These are phyloP conservation scores for Pteronotus mesoamericanus DNA, from an alignment of 2,797 vertebrate genomes.

Conservation along the genomic window DNA sequence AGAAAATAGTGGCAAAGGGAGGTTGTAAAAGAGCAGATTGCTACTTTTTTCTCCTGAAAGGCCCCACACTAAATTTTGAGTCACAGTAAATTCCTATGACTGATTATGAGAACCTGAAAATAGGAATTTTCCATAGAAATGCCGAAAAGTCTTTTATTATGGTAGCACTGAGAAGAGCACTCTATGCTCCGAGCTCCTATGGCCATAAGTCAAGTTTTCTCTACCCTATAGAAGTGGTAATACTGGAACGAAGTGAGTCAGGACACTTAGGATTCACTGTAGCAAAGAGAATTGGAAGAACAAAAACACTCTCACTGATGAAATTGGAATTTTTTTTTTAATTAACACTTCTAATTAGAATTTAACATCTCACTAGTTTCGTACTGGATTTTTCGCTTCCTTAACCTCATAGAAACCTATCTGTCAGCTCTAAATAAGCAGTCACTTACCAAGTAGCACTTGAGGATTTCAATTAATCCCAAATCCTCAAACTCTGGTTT, in stretches of 20 bases:
- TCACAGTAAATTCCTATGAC: constrained; percentile 23
- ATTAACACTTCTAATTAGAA: constrained; percentile 90
- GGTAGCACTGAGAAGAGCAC: constrained; percentile 48
- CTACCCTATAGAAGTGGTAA: constrained; percentile 76
- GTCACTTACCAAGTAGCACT: constrained; percentile 85
- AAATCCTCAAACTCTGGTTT: constrained; percentile 82
- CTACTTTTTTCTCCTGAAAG: constrained; percentile 19
- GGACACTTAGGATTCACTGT: constrained; percentile 86
- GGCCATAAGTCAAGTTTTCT: constrained; percentile 71
- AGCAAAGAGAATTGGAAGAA: constrained; percentile 85
- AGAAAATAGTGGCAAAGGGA: not conserved
- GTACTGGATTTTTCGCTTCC: constrained; percentile 88
- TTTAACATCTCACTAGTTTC: constrained; percentile 88
- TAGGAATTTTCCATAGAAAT: constrained; percentile 25
- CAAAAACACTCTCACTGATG: constrained; percentile 86
- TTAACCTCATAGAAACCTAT: constrained; percentile 87
- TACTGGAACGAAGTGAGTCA: constrained; percentile 80
- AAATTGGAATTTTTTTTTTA: constrained; percentile 88
- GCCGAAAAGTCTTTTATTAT: constrained; percentile 52
- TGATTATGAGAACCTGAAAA: constrained; percentile 44
- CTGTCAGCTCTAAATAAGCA: constrained; percentile 88
- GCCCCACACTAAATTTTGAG: not conserved
- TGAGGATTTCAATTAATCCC: constrained; percentile 88
- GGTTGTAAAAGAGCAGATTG: not conserved
- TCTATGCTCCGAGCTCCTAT: constrained; percentile 59